phyloP scores from a whole-genome alignment of 2,797 vertebrate genomes.

The Pantherophis vulpinus region DNA sequence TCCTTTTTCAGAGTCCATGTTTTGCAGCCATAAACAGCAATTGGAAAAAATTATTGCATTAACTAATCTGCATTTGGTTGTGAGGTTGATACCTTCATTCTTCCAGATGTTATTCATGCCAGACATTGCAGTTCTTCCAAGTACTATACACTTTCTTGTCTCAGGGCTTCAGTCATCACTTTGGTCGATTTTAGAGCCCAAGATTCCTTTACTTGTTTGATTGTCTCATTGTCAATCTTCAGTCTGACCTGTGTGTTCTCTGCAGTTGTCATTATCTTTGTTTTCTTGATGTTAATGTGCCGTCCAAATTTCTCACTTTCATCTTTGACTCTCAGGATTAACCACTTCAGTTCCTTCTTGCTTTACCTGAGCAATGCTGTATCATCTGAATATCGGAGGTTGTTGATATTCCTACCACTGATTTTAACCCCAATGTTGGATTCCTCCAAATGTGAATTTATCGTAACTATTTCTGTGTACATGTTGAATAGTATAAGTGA shows the following conservation, averaged over 20 bases:
- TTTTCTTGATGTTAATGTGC: background rate
- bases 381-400: background rate
- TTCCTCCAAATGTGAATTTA: background rate
- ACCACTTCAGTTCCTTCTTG: background rate
- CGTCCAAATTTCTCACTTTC: background rate
- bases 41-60: background rate
- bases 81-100: background rate
- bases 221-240: background rate
- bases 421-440: background rate
- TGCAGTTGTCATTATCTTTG: background rate
- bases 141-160: background rate
- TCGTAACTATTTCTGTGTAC: background rate
- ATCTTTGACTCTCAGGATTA: background rate
- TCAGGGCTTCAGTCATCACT: background rate
- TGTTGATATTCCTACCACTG: background rate
- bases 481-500: background rate
- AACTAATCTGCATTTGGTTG: background rate
- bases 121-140: background rate
- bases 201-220: background rate
- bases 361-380: background rate
- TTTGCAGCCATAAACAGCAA: background rate
- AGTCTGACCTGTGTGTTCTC: background rate
- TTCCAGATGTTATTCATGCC: background rate
- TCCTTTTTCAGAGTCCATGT: background rate
- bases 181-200: background rate